Percentiles rank a stretch among this genome's conserved stretches.
Evolutionary conservation across 2,113 vertebrate genomes (phyloP).

Genomic region (Indicator maculatus): DNA sequence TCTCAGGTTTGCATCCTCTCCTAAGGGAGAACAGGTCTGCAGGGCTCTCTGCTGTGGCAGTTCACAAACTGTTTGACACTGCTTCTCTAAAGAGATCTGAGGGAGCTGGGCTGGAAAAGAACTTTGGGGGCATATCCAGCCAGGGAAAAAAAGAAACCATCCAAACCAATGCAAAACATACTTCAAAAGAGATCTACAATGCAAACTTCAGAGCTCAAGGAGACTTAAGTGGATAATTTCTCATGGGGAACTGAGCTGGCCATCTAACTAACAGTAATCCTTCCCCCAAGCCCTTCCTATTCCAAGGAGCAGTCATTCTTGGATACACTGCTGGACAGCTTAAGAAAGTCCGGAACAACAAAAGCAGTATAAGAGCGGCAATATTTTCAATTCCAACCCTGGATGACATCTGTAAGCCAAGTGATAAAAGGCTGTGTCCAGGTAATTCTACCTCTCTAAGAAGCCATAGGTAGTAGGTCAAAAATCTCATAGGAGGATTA

Average conservation of each 20-base stretch:
- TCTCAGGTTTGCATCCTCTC: background rate
- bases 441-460: background rate
- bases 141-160: background rate
- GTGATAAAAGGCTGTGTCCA: background rate
- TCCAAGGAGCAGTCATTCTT: background rate
- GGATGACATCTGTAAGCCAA: background rate
- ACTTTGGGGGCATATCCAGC: rapidly evolving
- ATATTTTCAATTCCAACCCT: background rate
- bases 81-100: background rate
- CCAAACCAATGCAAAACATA: background rate
- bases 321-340: background rate
- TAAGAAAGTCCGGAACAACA: background rate
- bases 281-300: background rate
- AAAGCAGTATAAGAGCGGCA: background rate
- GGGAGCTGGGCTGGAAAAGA: background rate
- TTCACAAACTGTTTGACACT: rapidly evolving
- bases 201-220: background rate
- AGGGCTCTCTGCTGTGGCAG: background rate
- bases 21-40: background rate
- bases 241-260: background rate
- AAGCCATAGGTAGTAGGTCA: rapidly evolving
- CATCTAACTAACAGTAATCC: background rate
- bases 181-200: background rate
- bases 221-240: background rate
- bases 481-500: background rate